Conservation (phyloP, 2,888 invertebrate species). For the Cosmopolites sordidus region DNA sequence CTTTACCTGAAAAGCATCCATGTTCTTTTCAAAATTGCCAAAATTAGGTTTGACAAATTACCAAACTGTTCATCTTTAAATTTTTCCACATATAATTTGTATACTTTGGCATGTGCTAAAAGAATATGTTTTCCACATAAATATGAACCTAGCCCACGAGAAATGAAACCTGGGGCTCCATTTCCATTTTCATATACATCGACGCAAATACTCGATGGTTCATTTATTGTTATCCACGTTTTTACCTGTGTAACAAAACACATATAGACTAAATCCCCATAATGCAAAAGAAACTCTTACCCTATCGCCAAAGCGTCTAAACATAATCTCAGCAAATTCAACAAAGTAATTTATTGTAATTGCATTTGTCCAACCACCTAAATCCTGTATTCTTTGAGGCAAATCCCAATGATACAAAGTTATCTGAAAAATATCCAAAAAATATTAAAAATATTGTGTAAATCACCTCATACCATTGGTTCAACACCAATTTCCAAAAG, state of each 20-base stretch:
- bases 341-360: constrained; percentile 60
- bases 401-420: constrained; percentile 31
- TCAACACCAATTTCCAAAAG: constrained; percentile 52
- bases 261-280: not conserved
- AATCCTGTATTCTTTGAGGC: constrained; percentile 41
- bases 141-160: constrained; percentile 58
- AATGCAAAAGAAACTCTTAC: constrained; percentile 5
- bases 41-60: constrained; percentile 9
- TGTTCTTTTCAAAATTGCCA: not conserved
- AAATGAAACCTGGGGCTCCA: constrained; percentile 50
- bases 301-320: constrained; percentile 37
- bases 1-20: constrained; percentile 51
- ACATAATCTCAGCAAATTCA: constrained; percentile 55
- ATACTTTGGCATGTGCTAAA: constrained; percentile 61
- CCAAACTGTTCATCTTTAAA: constrained; percentile 44
- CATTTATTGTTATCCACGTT: constrained; percentile 56
- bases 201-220: constrained; percentile 45
- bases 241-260: constrained; percentile 43
- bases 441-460: not conserved
- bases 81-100: constrained; percentile 54
- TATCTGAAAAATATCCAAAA: constrained; percentile 18
- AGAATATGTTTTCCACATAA: constrained; percentile 60
- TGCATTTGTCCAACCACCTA: constrained; percentile 63
- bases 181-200: constrained; percentile 41
- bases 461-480: constrained; percentile 53